A percentile compares a stretch with the other conserved stretches of the same genome.
Conservation (phyloP, 2,888 invertebrate species). For the Brachylomia viminalis region DNA sequence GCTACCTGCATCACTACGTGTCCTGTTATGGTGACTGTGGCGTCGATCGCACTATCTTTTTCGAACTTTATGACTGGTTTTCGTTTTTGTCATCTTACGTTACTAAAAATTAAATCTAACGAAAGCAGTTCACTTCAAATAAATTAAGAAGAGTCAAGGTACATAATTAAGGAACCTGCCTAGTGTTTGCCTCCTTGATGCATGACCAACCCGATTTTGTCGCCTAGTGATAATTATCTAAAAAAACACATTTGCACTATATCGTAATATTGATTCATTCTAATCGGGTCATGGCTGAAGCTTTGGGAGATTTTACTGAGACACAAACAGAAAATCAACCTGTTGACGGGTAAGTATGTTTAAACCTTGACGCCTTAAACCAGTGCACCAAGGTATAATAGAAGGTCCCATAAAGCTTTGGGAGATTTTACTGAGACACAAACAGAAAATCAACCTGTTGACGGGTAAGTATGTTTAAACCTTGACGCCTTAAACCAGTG, state of each 20-base stretch:
- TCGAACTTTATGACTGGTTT: no score
- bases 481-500: not conserved
- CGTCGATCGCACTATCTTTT: no score
- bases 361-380: not conserved
- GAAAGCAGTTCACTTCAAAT: no score
- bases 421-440: conserved; percentile 19
- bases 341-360: conserved; percentile 20
- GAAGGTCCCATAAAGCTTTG: no score
- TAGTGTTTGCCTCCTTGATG: not conserved
- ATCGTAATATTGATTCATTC: not conserved
- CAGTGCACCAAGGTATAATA: not conserved
- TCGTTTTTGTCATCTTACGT: no score
- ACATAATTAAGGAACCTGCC: not conserved
- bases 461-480: conserved; percentile 19
- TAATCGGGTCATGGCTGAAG: conserved; percentile 31
- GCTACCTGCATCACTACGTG: no score
- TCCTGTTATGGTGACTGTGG: no score
- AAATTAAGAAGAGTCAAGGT: no score
- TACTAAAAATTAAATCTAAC: no score
- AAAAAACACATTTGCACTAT: not conserved
- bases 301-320: conserved; percentile 23
- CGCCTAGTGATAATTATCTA: not conserved
- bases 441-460: conserved; percentile 18
- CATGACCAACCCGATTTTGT: conserved; percentile 34
- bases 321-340: conserved; percentile 19